Percentiles rank a stretch among this genome's conserved stretches.
phyloP scores from a whole-genome alignment of 2,888 invertebrate species.

The Hypomecis punctinalis region DNA sequence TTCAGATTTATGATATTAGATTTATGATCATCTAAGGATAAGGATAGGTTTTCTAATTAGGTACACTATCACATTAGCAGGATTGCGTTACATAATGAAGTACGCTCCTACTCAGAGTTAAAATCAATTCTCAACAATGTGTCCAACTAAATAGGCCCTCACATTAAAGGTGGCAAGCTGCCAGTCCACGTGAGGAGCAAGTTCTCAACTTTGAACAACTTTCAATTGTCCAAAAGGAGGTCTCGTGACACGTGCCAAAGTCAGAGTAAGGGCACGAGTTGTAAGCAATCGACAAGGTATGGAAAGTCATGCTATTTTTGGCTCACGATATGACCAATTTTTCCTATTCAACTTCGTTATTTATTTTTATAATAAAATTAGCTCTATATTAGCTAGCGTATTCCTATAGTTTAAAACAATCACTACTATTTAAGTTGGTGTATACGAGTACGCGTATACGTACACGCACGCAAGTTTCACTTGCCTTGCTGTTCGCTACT shows the following conservation, averaged over 20 bases:
- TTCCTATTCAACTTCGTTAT: neutral
- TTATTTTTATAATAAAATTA: no score
- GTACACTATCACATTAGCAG: no score
- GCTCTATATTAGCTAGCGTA: no score
- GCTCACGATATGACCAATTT: neutral
- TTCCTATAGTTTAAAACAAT: no score
- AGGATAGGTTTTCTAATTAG: no score
- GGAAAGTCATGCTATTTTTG: neutral
- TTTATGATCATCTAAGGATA: no score
- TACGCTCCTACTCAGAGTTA: neutral
- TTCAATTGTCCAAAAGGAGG: conserved; percentile 7
- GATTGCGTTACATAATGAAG: no score
- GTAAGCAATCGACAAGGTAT: neutral
- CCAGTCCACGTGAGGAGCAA: conserved; percentile 5
- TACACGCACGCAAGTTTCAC: no score
- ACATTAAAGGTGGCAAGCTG: conserved; percentile 10
- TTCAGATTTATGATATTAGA: no score
- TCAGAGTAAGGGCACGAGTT: conserved; percentile 1
- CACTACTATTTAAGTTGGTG: no score
- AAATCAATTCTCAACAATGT: neutral
- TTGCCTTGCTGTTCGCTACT: no score
- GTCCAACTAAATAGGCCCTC: neutral
- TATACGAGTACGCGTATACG: no score
- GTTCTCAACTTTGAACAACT: conserved; percentile 16
- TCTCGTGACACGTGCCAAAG: conserved; percentile 4